Conservation (phyloP, 2,113 vertebrate species). For the Chionodraco myersi region DNA sequence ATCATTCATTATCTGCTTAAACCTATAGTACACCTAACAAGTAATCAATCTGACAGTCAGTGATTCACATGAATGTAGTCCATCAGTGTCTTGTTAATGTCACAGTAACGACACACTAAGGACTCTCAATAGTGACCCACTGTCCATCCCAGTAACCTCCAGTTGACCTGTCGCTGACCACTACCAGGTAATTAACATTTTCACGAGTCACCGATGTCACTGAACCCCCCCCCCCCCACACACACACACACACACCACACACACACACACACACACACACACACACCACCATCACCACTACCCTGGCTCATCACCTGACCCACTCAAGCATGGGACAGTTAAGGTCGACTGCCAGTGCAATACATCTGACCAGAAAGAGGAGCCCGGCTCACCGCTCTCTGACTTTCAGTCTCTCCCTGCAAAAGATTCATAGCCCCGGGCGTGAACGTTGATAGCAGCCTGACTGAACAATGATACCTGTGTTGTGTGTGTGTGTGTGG, state of each 20-base stretch:
- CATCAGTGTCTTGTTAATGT: not conserved
- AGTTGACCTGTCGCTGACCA: slow-evolving; percentile 78
- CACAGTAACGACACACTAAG: not conserved
- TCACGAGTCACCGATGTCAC: slow-evolving; percentile 50
- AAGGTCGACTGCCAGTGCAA: slow-evolving; percentile 77
- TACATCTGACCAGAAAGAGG: slow-evolving; percentile 87
- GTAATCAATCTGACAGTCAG: not conserved
- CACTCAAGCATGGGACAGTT: slow-evolving; percentile 80
- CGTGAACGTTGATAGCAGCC: slow-evolving; percentile 86
- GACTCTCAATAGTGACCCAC: slow-evolving; percentile 37
- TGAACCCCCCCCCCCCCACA: slow-evolving; percentile 2
- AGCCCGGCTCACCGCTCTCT: slow-evolving; percentile 77
- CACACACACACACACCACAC: slow-evolving; percentile 33
- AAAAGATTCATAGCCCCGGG: slow-evolving; percentile 86
- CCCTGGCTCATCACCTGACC: slow-evolving; percentile 72
- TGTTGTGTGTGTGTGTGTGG: slow-evolving; percentile 19
- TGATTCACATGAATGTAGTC: not conserved
- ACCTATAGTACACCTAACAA: not conserved
- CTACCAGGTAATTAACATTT: slow-evolving; percentile 73
- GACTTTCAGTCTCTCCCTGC: slow-evolving; percentile 63
- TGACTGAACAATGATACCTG: slow-evolving; percentile 83
- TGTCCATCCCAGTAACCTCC: slow-evolving; percentile 55
- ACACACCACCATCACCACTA: slow-evolving; percentile 2
- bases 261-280: not conserved
- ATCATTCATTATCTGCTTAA: too few species aligned